phyloP scores from a whole-genome alignment of 2,113 vertebrate genomes.

The Oenanthe melanoleuca region DNA sequence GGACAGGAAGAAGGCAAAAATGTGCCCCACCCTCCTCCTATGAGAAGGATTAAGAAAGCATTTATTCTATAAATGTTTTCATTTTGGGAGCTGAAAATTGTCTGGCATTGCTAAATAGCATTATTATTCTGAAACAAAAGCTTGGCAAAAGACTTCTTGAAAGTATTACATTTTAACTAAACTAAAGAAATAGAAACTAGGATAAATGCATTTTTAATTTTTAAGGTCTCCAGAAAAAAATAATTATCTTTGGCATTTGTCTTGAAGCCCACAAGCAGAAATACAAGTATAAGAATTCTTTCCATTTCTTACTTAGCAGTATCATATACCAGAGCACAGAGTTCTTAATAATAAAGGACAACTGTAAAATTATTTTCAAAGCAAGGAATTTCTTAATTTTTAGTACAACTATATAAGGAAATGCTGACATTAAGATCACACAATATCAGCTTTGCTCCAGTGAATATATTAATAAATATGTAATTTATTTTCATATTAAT shows the following conservation, averaged over 20 bases:
- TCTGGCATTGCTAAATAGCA: conserved; percentile 51
- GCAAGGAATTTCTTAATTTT: neutral
- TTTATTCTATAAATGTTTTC: conserved; percentile 71
- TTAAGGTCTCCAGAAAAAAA: neutral
- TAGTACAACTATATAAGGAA: neutral
- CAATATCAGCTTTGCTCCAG: neutral
- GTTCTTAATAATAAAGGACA: neutral
- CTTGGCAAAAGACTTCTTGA: conserved; percentile 15
- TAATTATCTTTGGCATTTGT: neutral
- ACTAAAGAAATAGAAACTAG: conserved; percentile 59
- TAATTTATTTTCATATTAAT: neutral
- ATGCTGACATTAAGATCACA: neutral
- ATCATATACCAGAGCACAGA: neutral
- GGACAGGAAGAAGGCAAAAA: conserved; percentile 32
- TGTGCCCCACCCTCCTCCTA: conserved; percentile 27
- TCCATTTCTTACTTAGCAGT: neutral
- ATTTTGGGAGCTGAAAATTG: conserved; percentile 56
- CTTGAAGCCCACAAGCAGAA: neutral
- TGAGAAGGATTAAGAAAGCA: conserved; percentile 54
- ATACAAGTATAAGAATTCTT: neutral
- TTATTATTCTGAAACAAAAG: conserved; percentile 74
- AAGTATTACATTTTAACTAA: conserved; percentile 50
- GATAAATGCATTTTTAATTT: conserved; percentile 40
- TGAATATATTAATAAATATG: neutral
- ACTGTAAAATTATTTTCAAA: neutral